A percentile compares a stretch with the other conserved stretches of the same genome.
These are phyloP conservation scores for Neopelma chrysocephalum DNA, from an alignment of 2,797 vertebrate genomes.

Conservation along the genomic window DNA sequence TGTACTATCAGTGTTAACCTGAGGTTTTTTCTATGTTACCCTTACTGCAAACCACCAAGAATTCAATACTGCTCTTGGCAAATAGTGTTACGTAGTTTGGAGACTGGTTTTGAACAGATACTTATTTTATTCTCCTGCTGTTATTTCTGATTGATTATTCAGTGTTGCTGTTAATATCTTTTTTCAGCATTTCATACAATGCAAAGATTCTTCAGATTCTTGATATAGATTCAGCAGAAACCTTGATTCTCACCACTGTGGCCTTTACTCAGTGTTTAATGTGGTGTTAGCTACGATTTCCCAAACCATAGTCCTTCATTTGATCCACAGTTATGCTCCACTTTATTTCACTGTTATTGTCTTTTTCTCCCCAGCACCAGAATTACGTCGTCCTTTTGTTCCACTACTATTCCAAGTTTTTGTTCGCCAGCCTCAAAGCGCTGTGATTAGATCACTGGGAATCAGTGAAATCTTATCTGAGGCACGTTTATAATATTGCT, in stretches of 20 bases:
- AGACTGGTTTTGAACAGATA: background rate
- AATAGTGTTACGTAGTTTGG: background rate
- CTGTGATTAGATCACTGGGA: background rate
- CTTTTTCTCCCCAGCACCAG: background rate
- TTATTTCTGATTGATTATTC: background rate
- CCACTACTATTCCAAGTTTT: background rate
- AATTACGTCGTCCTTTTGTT: background rate
- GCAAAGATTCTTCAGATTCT: background rate
- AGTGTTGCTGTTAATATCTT: background rate
- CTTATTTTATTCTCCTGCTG: background rate
- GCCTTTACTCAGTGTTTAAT: constrained; percentile 26
- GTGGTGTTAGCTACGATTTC: background rate
- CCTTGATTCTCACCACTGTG: constrained; percentile 37
- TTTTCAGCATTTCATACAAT: background rate
- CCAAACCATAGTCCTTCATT: background rate
- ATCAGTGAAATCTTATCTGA: background rate
- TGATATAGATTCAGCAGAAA: constrained; percentile 16
- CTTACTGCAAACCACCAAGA: background rate
- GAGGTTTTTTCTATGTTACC: background rate
- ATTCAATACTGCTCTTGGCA: background rate
- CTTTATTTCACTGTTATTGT: background rate
- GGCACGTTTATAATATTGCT: background rate
- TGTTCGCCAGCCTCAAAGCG: background rate
- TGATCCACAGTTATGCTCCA: background rate
- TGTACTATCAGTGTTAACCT: background rate